Percentiles rank a stretch among this genome's conserved stretches.
Evolutionary conservation across 2,888 invertebrate genomes (phyloP).

Genomic region (Napeogenes sylphis): DNA sequence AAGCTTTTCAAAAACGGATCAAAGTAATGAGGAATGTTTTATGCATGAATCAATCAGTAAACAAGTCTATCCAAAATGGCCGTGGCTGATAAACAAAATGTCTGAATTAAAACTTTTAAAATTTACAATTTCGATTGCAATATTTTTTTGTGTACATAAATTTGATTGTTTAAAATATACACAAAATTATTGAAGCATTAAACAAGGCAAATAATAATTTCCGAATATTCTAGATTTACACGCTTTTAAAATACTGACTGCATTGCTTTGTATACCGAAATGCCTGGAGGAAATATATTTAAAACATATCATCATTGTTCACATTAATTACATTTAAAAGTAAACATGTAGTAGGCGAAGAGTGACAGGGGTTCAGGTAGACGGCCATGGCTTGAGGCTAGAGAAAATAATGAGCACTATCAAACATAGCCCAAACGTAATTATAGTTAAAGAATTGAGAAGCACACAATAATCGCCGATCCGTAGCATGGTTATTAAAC

Average conservation of each 20-base stretch:
- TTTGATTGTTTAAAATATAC: conserved; percentile 26
- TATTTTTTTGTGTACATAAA: conserved; percentile 24
- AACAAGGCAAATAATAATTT: conserved; percentile 5
- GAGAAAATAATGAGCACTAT: conserved; percentile 34
- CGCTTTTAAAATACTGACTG: conserved; percentile 2
- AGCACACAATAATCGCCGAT: conserved; percentile 27
- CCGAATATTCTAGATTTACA: conserved; percentile 1
- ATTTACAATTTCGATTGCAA: conserved; percentile 19
- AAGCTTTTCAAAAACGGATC: conserved; percentile 9
- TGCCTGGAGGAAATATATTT: conserved; percentile 19
- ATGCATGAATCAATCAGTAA: conserved; percentile 31
- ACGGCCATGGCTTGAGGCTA: conserved; percentile 38
- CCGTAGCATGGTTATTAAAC: conserved; percentile 31
- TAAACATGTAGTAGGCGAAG: conserved; percentile 39
- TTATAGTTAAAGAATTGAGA: conserved; percentile 35
- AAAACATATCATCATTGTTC: conserved; percentile 26
- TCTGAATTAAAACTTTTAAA: conserved; percentile 23
- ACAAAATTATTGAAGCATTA: conserved; percentile 11
- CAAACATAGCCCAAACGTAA: conserved; percentile 33
- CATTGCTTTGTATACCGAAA: conserved; percentile 9
- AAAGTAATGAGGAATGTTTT: conserved; percentile 29
- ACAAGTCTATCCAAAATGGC: conserved; percentile 27
- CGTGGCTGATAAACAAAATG: conserved; percentile 28
- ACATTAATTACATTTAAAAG: conserved; percentile 37
- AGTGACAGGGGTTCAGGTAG: conserved; percentile 33